These are phyloP conservation scores for Steromphala cineraria DNA, from an alignment of 2,888 invertebrate genomes.

Conservation along the genomic window DNA sequence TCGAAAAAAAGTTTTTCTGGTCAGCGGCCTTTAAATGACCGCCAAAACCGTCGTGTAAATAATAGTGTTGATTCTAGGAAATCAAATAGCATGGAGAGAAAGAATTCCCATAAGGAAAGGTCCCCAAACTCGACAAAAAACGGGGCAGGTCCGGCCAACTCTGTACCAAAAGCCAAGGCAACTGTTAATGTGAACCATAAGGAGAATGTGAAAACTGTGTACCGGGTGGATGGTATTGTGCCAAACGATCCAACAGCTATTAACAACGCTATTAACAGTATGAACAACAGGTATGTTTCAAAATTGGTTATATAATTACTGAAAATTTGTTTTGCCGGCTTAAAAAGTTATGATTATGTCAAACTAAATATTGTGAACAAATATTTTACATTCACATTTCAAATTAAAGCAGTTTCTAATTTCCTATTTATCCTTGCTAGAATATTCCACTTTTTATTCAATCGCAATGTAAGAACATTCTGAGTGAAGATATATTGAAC, in stretches of 20 bases:
- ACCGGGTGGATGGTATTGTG: constrained; percentile 79
- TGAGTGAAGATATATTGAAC: too few relatives aligned
- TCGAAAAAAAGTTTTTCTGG: constrained; percentile 74
- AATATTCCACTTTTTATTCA: too few relatives aligned
- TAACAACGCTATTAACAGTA: constrained; percentile 76
- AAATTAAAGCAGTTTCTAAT: neutral
- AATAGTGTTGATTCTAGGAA: constrained; percentile 39
- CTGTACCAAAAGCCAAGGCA: constrained; percentile 57
- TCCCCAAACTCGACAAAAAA: constrained; percentile 68
- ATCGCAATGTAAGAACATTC: too few relatives aligned
- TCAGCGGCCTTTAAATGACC: constrained; percentile 73
- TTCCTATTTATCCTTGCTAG: neutral
- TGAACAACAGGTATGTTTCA: constrained; percentile 62
- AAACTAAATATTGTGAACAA: neutral
- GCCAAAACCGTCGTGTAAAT: constrained; percentile 59
- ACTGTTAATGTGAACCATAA: constrained; percentile 56
- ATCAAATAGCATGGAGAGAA: constrained; percentile 45
- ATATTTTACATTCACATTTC: neutral
- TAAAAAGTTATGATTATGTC: too few relatives aligned
- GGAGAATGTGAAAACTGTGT: constrained; percentile 74
- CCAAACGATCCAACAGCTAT: constrained; percentile 78
- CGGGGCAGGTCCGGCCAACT: constrained; percentile 65
- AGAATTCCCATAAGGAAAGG: constrained; percentile 64
- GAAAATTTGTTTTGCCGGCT: too few relatives aligned
- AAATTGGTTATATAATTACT: neutral